Evolutionary conservation across 2,113 vertebrate species (phyloP).

Genomic region (Austrofundulus limnaeus): DNA sequence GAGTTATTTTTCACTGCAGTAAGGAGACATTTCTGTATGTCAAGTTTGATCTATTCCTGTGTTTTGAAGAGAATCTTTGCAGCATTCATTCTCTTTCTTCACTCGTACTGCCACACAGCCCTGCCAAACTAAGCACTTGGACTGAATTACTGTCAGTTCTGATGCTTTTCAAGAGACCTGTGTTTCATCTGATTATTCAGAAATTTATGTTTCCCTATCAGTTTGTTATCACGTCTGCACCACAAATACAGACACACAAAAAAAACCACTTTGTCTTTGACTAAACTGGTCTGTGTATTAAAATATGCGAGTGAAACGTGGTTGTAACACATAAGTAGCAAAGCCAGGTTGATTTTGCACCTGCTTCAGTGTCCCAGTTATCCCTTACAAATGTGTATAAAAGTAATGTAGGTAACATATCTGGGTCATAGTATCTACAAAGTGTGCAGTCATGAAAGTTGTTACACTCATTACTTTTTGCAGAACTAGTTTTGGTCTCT

Average conservation of each 20-base stretch:
- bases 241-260: slow-evolving; percentile 41
- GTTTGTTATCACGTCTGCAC: slow-evolving; percentile 58
- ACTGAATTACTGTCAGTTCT: slow-evolving; percentile 66
- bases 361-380: too few relatives aligned
- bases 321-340: slow-evolving; percentile 2
- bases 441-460: too few relatives aligned
- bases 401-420: too few relatives aligned
- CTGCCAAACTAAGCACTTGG: slow-evolving; percentile 62
- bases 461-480: too few relatives aligned
- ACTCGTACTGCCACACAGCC: slow-evolving; percentile 32
- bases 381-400: too few relatives aligned
- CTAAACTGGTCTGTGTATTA: slow-evolving; percentile 31
- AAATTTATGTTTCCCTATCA: slow-evolving; percentile 60
- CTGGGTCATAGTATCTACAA: too few relatives aligned
- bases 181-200: slow-evolving; percentile 71
- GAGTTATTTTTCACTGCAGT: not conserved
- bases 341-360: too few relatives aligned
- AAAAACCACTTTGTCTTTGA: slow-evolving; percentile 38
- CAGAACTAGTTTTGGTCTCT: too few relatives aligned
- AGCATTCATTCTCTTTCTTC: slow-evolving; percentile 41
- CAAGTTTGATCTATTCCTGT: slow-evolving; percentile 20
- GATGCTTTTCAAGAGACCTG: slow-evolving; percentile 57
- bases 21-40: slow-evolving; percentile 4
- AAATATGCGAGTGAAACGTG: slow-evolving; percentile 23
- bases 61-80: slow-evolving; percentile 12